These are phyloP conservation scores for Papilio gigon DNA, from an alignment of 2,888 invertebrate genomes.

Conservation along the genomic window DNA sequence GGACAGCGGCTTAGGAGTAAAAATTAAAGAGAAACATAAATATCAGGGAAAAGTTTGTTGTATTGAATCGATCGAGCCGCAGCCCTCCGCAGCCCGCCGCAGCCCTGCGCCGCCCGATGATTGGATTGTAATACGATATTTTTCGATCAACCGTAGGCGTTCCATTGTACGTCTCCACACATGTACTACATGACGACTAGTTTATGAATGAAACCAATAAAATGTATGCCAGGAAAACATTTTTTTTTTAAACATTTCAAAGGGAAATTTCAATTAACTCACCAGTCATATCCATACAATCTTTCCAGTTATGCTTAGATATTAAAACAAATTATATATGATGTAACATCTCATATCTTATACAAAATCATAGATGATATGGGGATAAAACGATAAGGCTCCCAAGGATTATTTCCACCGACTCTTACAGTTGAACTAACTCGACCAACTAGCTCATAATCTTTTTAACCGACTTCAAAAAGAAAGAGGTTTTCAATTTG, in stretches of 20 bases:
- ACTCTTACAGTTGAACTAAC: too few species aligned
- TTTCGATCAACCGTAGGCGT: conserved; percentile 62
- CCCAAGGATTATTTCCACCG: too few species aligned
- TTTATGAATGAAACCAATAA: conserved; percentile 67
- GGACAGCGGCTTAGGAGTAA: conserved; percentile 75
- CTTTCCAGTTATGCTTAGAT: background rate
- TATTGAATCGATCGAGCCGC: conserved; percentile 66
- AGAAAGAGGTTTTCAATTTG: too few species aligned
- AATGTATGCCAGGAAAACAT: conserved; percentile 40
- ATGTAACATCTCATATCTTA: background rate
- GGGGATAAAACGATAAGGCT: too few species aligned
- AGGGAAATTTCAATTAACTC: background rate
- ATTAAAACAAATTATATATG: background rate
- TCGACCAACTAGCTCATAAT: too few species aligned
- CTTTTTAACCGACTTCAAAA: too few species aligned
- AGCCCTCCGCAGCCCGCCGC: conserved; percentile 52
- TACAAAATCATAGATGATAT: background rate
- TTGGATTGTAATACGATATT: conserved; percentile 78
- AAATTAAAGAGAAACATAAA: conserved; percentile 81
- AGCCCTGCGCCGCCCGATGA: conserved; percentile 68
- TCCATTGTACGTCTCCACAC: conserved; percentile 66
- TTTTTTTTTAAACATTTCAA: background rate
- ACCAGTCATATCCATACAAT: background rate
- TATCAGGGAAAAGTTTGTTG: conserved; percentile 65
- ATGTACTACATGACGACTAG: conserved; percentile 44